Evolutionary conservation across 2,888 invertebrate species (phyloP).

Genomic region (Gnatocerus cornutus): DNA sequence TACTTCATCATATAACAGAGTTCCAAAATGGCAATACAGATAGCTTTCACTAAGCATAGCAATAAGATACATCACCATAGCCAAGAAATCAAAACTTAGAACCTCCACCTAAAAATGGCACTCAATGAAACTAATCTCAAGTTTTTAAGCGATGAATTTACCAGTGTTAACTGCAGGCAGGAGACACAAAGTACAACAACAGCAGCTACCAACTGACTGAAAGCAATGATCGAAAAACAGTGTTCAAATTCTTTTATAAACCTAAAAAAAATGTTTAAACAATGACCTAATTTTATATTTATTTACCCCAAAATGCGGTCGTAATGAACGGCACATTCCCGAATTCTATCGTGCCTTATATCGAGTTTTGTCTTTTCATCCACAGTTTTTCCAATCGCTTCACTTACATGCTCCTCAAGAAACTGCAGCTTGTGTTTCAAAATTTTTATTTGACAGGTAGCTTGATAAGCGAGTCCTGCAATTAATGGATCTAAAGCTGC

Average conservation of each 20-base stretch:
- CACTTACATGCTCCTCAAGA: slow-evolving; percentile 12
- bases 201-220: slow-evolving; percentile 27
- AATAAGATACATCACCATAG: slow-evolving; percentile 25
- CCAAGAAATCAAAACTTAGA: slow-evolving; percentile 29
- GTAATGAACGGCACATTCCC: slow-evolving; percentile 23
- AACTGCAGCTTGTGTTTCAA: slow-evolving; percentile 36
- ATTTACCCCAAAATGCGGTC: slow-evolving; percentile 25
- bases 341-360: slow-evolving; percentile 5
- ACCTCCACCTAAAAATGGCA: slow-evolving; percentile 7
- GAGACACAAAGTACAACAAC: slow-evolving; percentile 32
- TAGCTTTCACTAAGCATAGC: slow-evolving; percentile 32
- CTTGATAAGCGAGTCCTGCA: slow-evolving; percentile 28
- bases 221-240: slow-evolving; percentile 25
- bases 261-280: slow-evolving; percentile 12
- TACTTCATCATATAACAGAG: slow-evolving; percentile 16
- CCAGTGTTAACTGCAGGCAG: slow-evolving; percentile 14
- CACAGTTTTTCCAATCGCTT: background rate
- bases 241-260: slow-evolving; percentile 31
- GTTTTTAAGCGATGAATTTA: background rate
- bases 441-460: slow-evolving; percentile 34
- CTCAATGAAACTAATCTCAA: background rate
- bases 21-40: slow-evolving; percentile 27
- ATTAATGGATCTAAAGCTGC: slow-evolving; percentile 26
- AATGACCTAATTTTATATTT: background rate
- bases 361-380: background rate